Conservation (phyloP, 35 echinoderm and acorn worm genomes). For the Apostichopus parvimensis region DNA sequence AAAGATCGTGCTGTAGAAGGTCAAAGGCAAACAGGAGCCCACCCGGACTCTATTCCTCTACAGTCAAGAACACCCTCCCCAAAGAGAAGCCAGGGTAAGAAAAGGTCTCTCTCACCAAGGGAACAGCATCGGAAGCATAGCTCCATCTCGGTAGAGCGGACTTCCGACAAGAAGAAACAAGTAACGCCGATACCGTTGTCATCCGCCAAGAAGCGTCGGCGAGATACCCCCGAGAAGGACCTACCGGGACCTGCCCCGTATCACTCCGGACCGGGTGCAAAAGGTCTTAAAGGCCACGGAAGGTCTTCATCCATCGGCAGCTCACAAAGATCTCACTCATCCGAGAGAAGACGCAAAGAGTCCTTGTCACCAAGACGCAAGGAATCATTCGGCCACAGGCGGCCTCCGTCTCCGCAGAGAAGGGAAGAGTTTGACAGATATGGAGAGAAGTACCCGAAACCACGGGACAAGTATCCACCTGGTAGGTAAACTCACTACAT, state of each 20-base stretch:
- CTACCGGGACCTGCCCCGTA: background rate
- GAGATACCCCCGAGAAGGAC: constrained; percentile 1
- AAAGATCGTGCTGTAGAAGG: background rate
- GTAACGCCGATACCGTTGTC: background rate
- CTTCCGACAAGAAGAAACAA: constrained; percentile 35
- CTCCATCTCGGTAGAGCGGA: constrained; percentile 24
- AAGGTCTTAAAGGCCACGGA: background rate
- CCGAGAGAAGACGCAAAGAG: constrained; percentile 26
- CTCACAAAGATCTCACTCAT: constrained; percentile 31
- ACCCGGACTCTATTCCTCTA: background rate
- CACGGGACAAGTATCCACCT: constrained; percentile 4
- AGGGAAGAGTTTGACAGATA: constrained; percentile 10
- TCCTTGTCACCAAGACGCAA: constrained; percentile 30
- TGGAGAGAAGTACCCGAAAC: background rate
- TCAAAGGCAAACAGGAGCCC: background rate
- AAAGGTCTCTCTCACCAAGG: constrained; percentile 1
- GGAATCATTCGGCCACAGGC: background rate
- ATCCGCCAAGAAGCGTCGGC: background rate
- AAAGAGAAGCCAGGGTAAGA: background rate
- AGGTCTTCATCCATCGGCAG: constrained; percentile 14
- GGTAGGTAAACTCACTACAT: background rate
- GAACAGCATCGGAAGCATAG: constrained; percentile 35
- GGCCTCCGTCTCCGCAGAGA: background rate
- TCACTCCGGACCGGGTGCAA: background rate
- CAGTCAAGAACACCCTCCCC: background rate